Evolutionary conservation across 2,113 vertebrate species (phyloP).

Genomic region (Barbus barbus): DNA sequence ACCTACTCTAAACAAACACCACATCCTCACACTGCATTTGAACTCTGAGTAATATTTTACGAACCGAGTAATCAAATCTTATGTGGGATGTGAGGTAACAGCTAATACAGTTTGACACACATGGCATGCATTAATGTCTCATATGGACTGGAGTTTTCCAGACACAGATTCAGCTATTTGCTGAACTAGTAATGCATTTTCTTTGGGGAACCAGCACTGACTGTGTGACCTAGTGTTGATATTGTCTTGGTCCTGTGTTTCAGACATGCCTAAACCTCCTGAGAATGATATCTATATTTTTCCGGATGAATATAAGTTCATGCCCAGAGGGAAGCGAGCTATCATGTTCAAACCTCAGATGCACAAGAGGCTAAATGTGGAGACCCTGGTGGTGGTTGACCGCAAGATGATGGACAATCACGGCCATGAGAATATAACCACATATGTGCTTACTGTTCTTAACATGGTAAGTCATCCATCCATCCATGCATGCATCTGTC

Average conservation of each 20-base stretch:
- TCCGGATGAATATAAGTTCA: slow-evolving; percentile 80
- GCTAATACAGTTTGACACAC: slow-evolving; percentile 25
- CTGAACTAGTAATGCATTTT: background rate
- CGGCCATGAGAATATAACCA: slow-evolving; percentile 86
- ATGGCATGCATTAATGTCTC: slow-evolving; percentile 13
- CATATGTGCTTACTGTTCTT: slow-evolving; percentile 87
- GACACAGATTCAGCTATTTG: slow-evolving; percentile 2
- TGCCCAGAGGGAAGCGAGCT: slow-evolving; percentile 74
- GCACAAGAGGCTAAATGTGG: slow-evolving; percentile 80
- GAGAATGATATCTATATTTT: slow-evolving; percentile 73
- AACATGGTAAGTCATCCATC: slow-evolving; percentile 81
- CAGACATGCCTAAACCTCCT: slow-evolving; percentile 86
- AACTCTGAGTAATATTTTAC: slow-evolving; percentile 3
- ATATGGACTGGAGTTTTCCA: background rate
- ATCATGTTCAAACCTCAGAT: slow-evolving; percentile 67
- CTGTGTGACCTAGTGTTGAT: slow-evolving; percentile 24
- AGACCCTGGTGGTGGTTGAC: slow-evolving; percentile 89
- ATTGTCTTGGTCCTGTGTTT: slow-evolving; percentile 10
- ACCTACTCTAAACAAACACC: slow-evolving; percentile 10
- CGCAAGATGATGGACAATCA: slow-evolving; percentile 86
- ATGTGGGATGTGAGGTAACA: slow-evolving; percentile 1
- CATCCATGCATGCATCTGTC: background rate
- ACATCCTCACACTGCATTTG: slow-evolving; percentile 18
- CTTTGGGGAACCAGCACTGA: background rate
- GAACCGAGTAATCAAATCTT: slow-evolving; percentile 5